Evolutionary conservation across 2,888 invertebrate genomes (phyloP), one percentile per base, ranked within the genome.

Genomic region (Protodeltote pygarga): DNA sequence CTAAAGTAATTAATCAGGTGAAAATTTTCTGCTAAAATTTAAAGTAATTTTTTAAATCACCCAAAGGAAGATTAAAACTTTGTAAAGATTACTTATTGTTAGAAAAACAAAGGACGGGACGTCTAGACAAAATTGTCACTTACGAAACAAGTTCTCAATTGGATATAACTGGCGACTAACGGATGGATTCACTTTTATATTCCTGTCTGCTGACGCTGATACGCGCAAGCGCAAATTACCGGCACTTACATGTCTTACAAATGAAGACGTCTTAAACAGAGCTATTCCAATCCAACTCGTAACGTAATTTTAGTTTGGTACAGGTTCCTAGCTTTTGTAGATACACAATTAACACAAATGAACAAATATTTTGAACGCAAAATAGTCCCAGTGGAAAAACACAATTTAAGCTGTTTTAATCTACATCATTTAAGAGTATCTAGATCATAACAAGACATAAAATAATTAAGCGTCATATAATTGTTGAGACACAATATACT

Each of bases 161-260:
- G 65, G 8, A 50, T 11, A 51, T 65, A 58, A 65, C 44, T 39
- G 20, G 34, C 21, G 5, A 16, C 29, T 14, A 50, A 46, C 62
- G 65, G 64, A 61, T 55, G 58, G 35, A 51, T 59, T 59, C 62
- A 62, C 47, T 61, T 52, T 25, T 65, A 40, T 48, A 41, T 34
- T 47, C 57, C 46, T 61, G 52, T 55, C 45, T 48, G 46, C 28
- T 8, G 15, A 39, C 20, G 13, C 28, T 44, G 37, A 32, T n/a
- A 13, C 27, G 8, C 3, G 11, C 3, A 21, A 21, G 25, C 34
- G 9, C 23, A 39, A 34, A 59, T 59, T 35, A 59, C 46, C 23
- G 20, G 35, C 57, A 41, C 45, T 41, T 40, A 35, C n/a, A n/a
- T n/a, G n/a, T 11, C 32, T 39, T n/a, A n/a, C n/a, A 16, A 15